These are phyloP conservation scores for Pipa parva DNA, from an alignment of 2,113 vertebrate genomes.

Conservation along the genomic window DNA sequence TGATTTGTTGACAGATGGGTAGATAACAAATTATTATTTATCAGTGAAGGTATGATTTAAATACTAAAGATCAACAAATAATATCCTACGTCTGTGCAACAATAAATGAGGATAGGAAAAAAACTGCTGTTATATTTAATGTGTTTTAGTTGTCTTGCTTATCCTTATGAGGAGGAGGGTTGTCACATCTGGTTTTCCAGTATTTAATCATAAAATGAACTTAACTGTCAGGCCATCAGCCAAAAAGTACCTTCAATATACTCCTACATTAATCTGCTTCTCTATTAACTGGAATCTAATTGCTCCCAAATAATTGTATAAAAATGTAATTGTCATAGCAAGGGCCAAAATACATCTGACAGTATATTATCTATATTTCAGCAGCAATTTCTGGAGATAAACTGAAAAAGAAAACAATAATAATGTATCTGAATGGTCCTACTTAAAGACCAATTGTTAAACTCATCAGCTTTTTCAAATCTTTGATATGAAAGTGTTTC, in stretches of 20 bases:
- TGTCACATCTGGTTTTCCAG: slow-evolving; percentile 26
- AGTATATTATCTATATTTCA: slow-evolving; percentile 28
- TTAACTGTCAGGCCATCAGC: slow-evolving; percentile 21
- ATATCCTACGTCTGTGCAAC: too few relatives aligned
- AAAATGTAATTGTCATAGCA: slow-evolving; percentile 33
- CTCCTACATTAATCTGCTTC: not conserved
- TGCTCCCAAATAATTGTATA: slow-evolving; percentile 31
- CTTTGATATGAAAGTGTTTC: too few relatives aligned
- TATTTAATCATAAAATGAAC: slow-evolving; percentile 10
- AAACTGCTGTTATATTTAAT: not conserved
- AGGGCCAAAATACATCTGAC: slow-evolving; percentile 16
- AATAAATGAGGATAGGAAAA: too few relatives aligned
- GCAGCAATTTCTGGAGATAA: too few relatives aligned
- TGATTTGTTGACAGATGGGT: too few relatives aligned
- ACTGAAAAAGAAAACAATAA: too few relatives aligned
- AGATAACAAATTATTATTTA: not conserved
- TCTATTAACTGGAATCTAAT: slow-evolving; percentile 31
- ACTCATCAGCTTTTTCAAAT: too few relatives aligned
- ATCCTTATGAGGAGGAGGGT: not conserved
- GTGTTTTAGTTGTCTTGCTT: not conserved
- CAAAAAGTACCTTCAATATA: slow-evolving; percentile 10
- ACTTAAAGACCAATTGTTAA: not conserved
- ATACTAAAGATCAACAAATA: too few relatives aligned
- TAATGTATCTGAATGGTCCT: not conserved
- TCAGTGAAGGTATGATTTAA: too few relatives aligned